Evolutionary conservation across 2,888 invertebrate species (phyloP), one percentile per base, ranked within the genome.

Genomic region (Sarcophaga variegata): DNA sequence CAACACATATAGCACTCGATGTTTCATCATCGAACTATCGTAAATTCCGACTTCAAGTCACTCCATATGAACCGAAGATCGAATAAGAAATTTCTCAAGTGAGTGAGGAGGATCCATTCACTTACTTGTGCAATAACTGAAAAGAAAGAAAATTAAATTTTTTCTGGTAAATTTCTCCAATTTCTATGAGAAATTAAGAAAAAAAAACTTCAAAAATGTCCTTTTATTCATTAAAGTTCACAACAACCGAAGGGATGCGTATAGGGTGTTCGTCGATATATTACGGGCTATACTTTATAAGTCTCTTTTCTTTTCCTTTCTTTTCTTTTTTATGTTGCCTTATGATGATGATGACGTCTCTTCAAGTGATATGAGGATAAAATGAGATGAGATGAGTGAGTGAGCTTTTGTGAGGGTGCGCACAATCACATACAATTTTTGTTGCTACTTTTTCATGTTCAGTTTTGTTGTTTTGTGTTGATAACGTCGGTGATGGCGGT

Each of bases 381-480:
- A 70, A 49, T 60, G 63, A 47, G 70, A 60, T 81, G 70, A 49
- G 70, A 49, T 62, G 63, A 49, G 70, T 71, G 54, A 54, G 54
- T 54, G 63, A 67, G 66, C 49, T 66, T 81, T 71, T 82, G 77
- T 27, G 85, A 82, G 82, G 79, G 85, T 76, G 85, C 79, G 85
- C 85, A 54, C 71, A 69, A 14, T 59, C 37, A 37, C 37, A 54
- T 54, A 54, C 12, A 54, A 4, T 14, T 17, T 66, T 37, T 59
- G 47, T 20, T 70, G 25, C 67, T 47, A n/a, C 47, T 69, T 54
- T 54, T 54, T 54, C 54, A 54, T 54, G 54, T 54, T 54, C 12
- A 54, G 2, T 45, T 25, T 12, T 74, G 47, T 60, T 37, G 20
- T 20, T 4, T 22, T 5, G 22, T 63, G 54, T 64, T 22, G 74